Evolutionary conservation across 2,113 vertebrate species (phyloP), one percentile per base, ranked within the genome.

Genomic region (Takifugu flavidus): DNA sequence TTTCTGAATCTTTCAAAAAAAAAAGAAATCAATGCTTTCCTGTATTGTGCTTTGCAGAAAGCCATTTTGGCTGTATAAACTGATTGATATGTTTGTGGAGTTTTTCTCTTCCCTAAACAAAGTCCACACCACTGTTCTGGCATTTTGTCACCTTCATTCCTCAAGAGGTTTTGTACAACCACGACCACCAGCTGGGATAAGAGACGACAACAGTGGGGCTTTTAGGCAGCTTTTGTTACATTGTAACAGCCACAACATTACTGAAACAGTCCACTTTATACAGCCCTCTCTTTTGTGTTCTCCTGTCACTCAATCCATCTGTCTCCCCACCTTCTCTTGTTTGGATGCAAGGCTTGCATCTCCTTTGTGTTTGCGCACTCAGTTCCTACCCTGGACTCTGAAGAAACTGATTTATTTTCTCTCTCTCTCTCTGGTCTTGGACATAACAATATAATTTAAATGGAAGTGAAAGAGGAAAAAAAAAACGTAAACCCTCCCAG

Each of bases 121-220:
- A 66, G 59, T 73, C 70, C n/a, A 59, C 61, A 60, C 44, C 54
- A 42, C 65, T 84, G 70, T 52, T 79, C 34, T 57, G 47, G 59
- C 44, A 54, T 82, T 81, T 72, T 53, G 55, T 59, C 59, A 1
- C 53, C 63, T 28, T 42, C 59, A 13, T 59, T 55, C 70, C 56
- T 52, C 63, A 64, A 67, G 66, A 82, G 65, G 58, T 27, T 71
- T 67, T 79, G 66, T 80, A 59, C 57, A 78, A 75, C 65, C 52
- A 39, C 54, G 82, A 66, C 82, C 78, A 55, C 80, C 84, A 73
- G 78, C 76, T 70, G 87, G 72, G 83, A 85, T 84, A 86, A 84
- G 73, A 73, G 80, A 65, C 78, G 72, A 64, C 62, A 63, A 53
- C 75, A 78, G 82, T 72, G 0, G 71, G 78, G 75, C 72, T 75